Evolutionary conservation across 53 echinoderm and acorn worm species (phyloP), one percentile per base, ranked within the genome.

Genomic region (Actinopyga echinites): DNA sequence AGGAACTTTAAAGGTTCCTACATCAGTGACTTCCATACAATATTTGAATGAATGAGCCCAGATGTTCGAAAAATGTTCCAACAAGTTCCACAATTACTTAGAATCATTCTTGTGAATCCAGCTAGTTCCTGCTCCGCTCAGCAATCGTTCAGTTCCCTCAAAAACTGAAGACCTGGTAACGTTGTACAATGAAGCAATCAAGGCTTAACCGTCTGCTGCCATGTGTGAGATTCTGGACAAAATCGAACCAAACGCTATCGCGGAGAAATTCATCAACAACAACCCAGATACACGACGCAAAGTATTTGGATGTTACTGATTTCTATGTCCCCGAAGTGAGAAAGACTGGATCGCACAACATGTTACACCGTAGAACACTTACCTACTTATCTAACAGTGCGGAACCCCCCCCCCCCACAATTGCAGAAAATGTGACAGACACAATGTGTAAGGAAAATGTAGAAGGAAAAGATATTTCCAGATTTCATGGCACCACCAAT

Each of bases 21-120:
- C 69, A 69, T 69, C 69, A 31, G 69, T 69, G 69, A 69, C 69
- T 69, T 69, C 37, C 69, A 69, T 69, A 55, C 24, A n/a, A n/a
- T n/a, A n/a, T n/a, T n/a, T n/a, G n/a, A n/a, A n/a, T n/a, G n/a
- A n/a, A n/a, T n/a, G n/a, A n/a, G n/a, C n/a, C n/a, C n/a, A n/a
- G n/a, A n/a, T n/a, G n/a, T n/a, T n/a, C n/a, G n/a, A n/a, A n/a
- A 69, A 69, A 69, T 69, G 34, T 69, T 34, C 36, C 38, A 33
- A 37, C 69, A 69, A 69, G 69, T 5, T 32, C n/a, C 30, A 69
- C 38, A n/a, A 69, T 69, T 34, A 69, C 69, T 33, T 0, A 69
- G 69, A 69, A 31, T 32, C 69, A 69, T 69, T 69, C 69, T 69
- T 32, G 69, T 69, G 35, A 69, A 69, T 69, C 69, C 69, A 32